phyloP scores from a whole-genome alignment of 2,113 vertebrate genomes.

The Danionella cerebrum region DNA sequence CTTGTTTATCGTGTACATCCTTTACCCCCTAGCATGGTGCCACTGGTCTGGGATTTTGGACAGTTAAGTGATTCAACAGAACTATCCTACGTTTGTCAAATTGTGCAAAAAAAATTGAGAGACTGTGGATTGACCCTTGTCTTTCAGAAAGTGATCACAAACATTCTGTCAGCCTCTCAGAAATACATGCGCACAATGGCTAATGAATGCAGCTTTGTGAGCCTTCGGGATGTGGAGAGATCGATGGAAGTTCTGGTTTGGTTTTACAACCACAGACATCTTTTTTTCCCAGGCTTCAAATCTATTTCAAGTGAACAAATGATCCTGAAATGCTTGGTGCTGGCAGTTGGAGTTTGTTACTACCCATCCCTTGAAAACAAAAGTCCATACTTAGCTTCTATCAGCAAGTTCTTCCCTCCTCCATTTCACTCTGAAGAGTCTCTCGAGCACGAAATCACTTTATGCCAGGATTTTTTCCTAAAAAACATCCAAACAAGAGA shows the following conservation, averaged over 20 bases:
- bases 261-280: slow-evolving; percentile 57
- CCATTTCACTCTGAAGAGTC: slow-evolving; percentile 20
- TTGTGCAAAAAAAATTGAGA: slow-evolving; percentile 55
- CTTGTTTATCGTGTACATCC: slow-evolving; percentile 71
- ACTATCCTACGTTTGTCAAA: slow-evolving; percentile 63
- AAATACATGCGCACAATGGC: slow-evolving; percentile 55
- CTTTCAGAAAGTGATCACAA: slow-evolving; percentile 47
- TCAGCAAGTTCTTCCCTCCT: slow-evolving; percentile 50
- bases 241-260: slow-evolving; percentile 64
- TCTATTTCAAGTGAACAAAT: not conserved
- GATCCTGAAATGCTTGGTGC: slow-evolving; percentile 56
- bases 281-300: slow-evolving; percentile 34
- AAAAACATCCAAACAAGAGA: slow-evolving; percentile 53
- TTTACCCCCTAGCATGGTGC: slow-evolving; percentile 68
- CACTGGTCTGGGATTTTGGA: slow-evolving; percentile 74
- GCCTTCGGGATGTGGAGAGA: slow-evolving; percentile 69
- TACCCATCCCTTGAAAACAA: slow-evolving; percentile 62
- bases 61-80: slow-evolving; percentile 66
- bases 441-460: slow-evolving; percentile 53
- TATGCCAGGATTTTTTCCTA: slow-evolving; percentile 61
- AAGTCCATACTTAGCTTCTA: slow-evolving; percentile 47
- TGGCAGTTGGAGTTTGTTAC: slow-evolving; percentile 68
- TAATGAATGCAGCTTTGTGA: slow-evolving; percentile 71
- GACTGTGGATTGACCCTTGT: slow-evolving; percentile 35
- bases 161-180: slow-evolving; percentile 63